These are phyloP conservation scores for Glaucomys volans DNA, from an alignment of 2,113 vertebrate genomes.

Conservation along the genomic window DNA sequence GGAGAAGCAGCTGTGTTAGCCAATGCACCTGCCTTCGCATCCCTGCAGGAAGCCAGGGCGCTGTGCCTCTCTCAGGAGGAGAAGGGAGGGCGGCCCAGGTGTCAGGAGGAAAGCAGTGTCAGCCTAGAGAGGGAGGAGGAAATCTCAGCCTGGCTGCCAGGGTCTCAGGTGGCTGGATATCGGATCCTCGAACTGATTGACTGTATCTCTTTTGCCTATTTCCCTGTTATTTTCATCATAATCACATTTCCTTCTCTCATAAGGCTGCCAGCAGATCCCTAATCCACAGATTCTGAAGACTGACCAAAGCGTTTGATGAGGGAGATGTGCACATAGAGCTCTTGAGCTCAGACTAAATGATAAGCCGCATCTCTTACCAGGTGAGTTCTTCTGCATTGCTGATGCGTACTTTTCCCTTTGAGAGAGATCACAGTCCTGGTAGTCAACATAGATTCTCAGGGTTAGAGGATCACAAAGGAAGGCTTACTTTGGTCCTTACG, in stretches of 20 bases:
- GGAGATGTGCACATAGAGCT: background rate
- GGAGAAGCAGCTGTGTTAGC: no score
- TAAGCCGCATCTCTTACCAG: background rate
- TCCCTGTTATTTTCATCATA: background rate
- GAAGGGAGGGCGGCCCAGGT: background rate
- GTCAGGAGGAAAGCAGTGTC: background rate
- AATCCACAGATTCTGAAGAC: background rate
- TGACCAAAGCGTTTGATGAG: background rate
- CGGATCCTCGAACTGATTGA: background rate
- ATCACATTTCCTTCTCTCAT: background rate
- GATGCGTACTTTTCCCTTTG: background rate
- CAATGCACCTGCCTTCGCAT: background rate
- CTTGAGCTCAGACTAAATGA: background rate
- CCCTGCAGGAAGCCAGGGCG: background rate
- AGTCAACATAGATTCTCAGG: background rate
- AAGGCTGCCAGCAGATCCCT: no score
- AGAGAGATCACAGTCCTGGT: background rate
- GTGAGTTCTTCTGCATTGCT: background rate
- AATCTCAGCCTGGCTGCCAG: no score
- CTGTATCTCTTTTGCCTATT: background rate
- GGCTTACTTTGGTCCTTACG: background rate
- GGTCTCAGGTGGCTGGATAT: background rate
- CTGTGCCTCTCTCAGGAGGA: background rate
- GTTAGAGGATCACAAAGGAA: background rate
- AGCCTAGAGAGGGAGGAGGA: fast-evolving